A percentile compares a stretch with the other conserved stretches of the same genome.
phyloP scores from a whole-genome alignment of 2,888 invertebrate genomes.

The Temnothorax ravouxi region DNA sequence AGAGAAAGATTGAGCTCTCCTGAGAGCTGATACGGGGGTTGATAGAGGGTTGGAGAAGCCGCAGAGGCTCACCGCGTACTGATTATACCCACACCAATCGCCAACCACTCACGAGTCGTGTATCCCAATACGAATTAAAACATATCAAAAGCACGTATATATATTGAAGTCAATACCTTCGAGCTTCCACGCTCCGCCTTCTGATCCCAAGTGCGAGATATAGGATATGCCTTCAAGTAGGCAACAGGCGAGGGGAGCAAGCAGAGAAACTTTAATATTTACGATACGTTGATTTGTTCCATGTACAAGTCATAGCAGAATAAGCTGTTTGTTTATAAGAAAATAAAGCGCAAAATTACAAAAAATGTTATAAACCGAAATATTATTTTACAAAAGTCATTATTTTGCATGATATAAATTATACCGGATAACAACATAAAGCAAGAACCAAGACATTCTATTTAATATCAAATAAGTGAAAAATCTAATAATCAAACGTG shows the following conservation, averaged over 20 bases:
- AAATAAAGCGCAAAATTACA: not conserved
- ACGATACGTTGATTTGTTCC: conserved; percentile 17
- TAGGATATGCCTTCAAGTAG: conserved; percentile 29
- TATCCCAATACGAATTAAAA: conserved; percentile 80
- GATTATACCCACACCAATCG: conserved; percentile 74
- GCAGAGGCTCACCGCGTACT: conserved; percentile 71
- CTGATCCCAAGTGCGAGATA: conserved; percentile 44
- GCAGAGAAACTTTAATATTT: conserved; percentile 46
- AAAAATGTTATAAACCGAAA: not conserved
- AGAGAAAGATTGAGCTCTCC: conserved; percentile 59
- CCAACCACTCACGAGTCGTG: conserved; percentile 62
- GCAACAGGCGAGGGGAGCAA: conserved; percentile 44
- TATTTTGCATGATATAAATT: not conserved
- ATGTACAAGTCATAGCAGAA: not conserved
- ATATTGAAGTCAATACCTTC: conserved; percentile 63
- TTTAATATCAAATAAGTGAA: conserved; percentile 2
- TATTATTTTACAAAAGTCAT: not conserved
- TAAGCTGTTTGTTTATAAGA: not conserved
- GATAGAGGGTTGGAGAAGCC: conserved; percentile 63
- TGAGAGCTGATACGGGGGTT: conserved; percentile 57
- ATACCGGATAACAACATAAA: not conserved
- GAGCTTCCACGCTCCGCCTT: conserved; percentile 50
- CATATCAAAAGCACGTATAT: conserved; percentile 73
- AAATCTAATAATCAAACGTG: not conserved
- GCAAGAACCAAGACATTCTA: not conserved